These are phyloP conservation scores for Manis pentadactyla DNA, from an alignment of 2,797 vertebrate genomes.

Conservation along the genomic window DNA sequence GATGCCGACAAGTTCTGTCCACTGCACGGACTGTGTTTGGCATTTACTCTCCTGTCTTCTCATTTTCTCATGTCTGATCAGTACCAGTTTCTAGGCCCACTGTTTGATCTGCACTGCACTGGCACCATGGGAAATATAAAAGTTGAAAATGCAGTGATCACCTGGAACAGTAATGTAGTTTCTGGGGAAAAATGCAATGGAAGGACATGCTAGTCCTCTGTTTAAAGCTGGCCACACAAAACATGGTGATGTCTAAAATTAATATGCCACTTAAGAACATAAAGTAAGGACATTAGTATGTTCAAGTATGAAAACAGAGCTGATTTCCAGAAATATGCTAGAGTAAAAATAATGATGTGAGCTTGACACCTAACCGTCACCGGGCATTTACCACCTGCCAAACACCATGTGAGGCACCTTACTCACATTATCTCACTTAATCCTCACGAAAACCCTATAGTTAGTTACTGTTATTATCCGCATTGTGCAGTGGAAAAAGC, in stretches of 20 bases:
- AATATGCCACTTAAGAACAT: neutral
- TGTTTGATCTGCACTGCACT: neutral
- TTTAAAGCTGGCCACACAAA: neutral
- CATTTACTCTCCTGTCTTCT: neutral
- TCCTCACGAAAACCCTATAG: neutral
- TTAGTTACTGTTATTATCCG: neutral
- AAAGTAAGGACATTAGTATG: neutral
- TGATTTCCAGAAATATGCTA: neutral
- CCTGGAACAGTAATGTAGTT: neutral
- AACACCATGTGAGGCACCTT: neutral
- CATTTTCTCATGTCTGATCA: neutral
- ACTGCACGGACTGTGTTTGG: neutral
- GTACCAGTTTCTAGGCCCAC: neutral
- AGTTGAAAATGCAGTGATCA: neutral
- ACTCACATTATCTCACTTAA: neutral
- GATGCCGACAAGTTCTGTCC: neutral
- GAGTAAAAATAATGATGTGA: neutral
- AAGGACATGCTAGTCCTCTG: neutral
- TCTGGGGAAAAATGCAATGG: neutral
- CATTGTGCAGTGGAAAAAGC: neutral
- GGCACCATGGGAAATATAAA: neutral
- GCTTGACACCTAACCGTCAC: neutral
- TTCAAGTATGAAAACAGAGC: neutral
- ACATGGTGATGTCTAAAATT: neutral
- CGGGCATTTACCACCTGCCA: neutral